phyloP scores from a whole-genome alignment of 2,888 invertebrate genomes.

The Prosopocoilus inquinatus region DNA sequence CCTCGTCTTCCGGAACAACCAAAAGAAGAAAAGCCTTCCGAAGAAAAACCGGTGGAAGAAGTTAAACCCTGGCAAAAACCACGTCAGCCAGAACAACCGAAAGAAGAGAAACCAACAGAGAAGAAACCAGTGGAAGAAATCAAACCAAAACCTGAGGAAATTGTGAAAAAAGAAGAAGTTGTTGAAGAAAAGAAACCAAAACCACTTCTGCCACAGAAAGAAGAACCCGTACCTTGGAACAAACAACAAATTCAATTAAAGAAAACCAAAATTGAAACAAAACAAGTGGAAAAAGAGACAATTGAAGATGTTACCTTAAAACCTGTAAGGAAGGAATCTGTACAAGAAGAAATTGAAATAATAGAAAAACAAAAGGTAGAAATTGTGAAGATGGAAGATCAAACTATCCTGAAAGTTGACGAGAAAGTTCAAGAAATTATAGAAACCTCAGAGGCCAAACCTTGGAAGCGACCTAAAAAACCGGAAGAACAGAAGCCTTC shows the following conservation, averaged over 20 bases:
- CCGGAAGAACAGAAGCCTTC: slow-evolving; percentile 21
- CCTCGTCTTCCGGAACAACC: slow-evolving; percentile 25
- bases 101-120: not conserved
- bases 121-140: not conserved
- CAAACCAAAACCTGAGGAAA: slow-evolving; percentile 3
- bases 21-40: slow-evolving; percentile 17
- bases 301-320: slow-evolving; percentile 50
- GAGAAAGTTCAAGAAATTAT: slow-evolving; percentile 20
- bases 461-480: slow-evolving; percentile 32
- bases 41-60: slow-evolving; percentile 20
- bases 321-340: slow-evolving; percentile 34
- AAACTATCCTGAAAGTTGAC: slow-evolving; percentile 15
- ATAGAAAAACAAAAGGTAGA: slow-evolving; percentile 8
- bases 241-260: slow-evolving; percentile 61
- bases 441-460: slow-evolving; percentile 31
- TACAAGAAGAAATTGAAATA: slow-evolving; percentile 41
- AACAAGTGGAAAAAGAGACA: slow-evolving; percentile 19
- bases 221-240: slow-evolving; percentile 56
- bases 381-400: slow-evolving; percentile 21
- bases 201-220: slow-evolving; percentile 27
- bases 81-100: not conserved
- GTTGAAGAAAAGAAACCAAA: slow-evolving; percentile 18
- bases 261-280: slow-evolving; percentile 36
- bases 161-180: not conserved
- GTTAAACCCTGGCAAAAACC: slow-evolving; percentile 12